Evolutionary conservation across 2,797 vertebrate genomes (phyloP), one percentile per base, ranked within the genome.

Genomic region (Lycodopsis pacificus): DNA sequence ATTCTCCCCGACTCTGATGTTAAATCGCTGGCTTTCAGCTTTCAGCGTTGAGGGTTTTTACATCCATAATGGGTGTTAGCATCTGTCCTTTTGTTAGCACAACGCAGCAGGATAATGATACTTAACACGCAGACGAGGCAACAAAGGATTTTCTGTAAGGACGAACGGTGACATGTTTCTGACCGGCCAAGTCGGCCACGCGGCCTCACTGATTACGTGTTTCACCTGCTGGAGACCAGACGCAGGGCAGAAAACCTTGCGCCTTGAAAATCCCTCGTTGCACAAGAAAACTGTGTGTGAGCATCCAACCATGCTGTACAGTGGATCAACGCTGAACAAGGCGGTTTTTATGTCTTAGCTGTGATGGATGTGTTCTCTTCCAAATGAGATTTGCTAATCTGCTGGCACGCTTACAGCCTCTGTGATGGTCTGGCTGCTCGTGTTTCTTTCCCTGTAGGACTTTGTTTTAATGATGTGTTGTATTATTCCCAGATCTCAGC

Each of bases 31-130:
- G 0, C 38, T 44, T 54, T 63, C 62, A 67, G 63, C 54, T 65
- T 70, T 81, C 51, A 71, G 25, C 25, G 2, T 67, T 80, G 19
- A 69, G 62, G 56, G 38, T 34, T 64, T 73, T 84, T 65, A 54
- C 67, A 57, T 38, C 13, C 49, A 3, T 65, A 56, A 77, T 44
- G 53, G n/a, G 51, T 68, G 53, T 46, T 58, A 77, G 75, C 71
- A 71, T 82, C 73, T 67, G 22, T 53, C 51, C 22, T 27, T 54
- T 54, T 14, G 22, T 54, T 13, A 67, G 38, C 38, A 38, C 36
- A 57, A 27, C 2, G 19, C 61, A 48, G 59, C 66, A 44, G 48
- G 53, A 54, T 53, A 40, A 76, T 57, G 44, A 62, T 17, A 48
- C 66, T 34, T 6, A 61, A 61, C 49, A 58, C n/a, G 11, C 36